Conservation (phyloP, 2,113 vertebrate species). For the Syngnathoides biaculeatus region DNA sequence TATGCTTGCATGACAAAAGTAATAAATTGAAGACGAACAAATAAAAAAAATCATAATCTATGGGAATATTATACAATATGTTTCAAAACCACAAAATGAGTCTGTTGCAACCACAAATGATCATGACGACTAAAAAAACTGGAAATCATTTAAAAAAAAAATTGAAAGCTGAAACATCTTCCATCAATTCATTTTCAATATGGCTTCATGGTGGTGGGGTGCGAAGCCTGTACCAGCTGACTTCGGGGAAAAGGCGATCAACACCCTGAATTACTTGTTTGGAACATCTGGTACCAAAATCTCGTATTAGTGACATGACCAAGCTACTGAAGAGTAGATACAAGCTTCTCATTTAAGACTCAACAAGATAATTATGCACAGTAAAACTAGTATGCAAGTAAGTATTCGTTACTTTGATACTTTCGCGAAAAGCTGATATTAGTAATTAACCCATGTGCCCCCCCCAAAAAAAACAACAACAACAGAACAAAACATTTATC, state of each 20-base stretch:
- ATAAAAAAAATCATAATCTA: neutral
- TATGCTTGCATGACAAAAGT: neutral
- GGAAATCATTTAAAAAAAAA: neutral
- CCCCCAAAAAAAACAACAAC: too few relatives aligned
- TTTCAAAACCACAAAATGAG: constrained; percentile 24
- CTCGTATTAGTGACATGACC: neutral
- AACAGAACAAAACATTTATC: neutral
- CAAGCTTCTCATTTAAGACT: neutral
- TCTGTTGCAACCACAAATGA: constrained; percentile 4
- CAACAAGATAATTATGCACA: neutral
- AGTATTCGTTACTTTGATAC: neutral
- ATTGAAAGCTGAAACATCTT: neutral
- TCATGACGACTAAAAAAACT: neutral
- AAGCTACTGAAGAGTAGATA: neutral
- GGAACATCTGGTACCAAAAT: neutral
- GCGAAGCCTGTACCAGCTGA: too few relatives aligned
- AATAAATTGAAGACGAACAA: neutral
- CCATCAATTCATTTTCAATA: too few relatives aligned
- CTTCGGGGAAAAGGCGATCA: too few relatives aligned
- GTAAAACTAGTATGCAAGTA: neutral
- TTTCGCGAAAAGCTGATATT: neutral
- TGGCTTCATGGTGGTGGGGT: too few relatives aligned
- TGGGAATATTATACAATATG: neutral
- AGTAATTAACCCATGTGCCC: too few relatives aligned
- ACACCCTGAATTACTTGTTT: too few relatives aligned